These are phyloP conservation scores for Campylomormyrus numenius DNA, from an alignment of 2,113 vertebrate species.

Conservation along the genomic window DNA sequence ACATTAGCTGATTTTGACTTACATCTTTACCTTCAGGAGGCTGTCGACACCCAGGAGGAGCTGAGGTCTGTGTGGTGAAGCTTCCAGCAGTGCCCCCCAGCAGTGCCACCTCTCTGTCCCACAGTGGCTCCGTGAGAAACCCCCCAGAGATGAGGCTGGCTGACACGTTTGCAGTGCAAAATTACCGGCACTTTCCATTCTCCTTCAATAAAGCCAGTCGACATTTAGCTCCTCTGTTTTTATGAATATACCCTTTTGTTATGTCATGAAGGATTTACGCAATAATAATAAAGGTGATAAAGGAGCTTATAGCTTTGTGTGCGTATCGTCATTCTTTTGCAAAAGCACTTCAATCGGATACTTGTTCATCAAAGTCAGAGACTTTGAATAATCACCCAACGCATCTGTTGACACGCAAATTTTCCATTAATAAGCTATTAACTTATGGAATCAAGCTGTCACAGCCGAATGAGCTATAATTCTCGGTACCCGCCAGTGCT, in stretches of 20 bases:
- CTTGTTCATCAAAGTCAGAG: constrained; percentile 13
- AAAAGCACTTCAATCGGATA: constrained; percentile 4
- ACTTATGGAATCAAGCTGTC: constrained; percentile 14
- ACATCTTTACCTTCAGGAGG: not conserved
- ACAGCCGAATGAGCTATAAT: constrained; percentile 22
- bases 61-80: not conserved
- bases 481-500: not conserved
- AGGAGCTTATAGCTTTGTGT: constrained; percentile 1
- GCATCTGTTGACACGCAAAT: constrained; percentile 35
- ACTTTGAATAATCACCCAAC: constrained; percentile 44
- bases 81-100: not conserved
- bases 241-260: constrained; percentile 9
- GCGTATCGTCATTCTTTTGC: not conserved
- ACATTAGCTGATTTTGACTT: not conserved
- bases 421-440: constrained; percentile 31
- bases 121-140: not conserved
- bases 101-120: not conserved
- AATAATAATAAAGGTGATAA: constrained; percentile 15
- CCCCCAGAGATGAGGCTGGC: not conserved
- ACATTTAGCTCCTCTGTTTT: not conserved
- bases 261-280: constrained; percentile 9
- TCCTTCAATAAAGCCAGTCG: constrained; percentile 6
- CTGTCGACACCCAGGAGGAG: not conserved
- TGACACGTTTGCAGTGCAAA: not conserved
- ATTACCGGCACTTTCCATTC: not conserved